Base-by-base conservation (phyloP, 2,113 vertebrate species). In the Notarius quadriscutis region DNA sequence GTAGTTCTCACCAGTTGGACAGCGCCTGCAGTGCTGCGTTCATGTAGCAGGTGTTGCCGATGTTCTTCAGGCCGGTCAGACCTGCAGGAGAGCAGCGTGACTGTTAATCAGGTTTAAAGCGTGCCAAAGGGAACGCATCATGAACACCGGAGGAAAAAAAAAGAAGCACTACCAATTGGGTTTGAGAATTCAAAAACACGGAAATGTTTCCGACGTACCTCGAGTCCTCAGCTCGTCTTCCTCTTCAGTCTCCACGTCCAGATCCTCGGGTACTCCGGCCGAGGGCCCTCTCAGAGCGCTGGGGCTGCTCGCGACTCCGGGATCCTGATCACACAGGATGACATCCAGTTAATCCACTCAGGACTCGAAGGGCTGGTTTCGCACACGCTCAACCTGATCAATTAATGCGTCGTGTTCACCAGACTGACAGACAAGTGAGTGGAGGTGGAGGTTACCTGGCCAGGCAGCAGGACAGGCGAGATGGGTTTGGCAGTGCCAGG, bases 41-140 rank as follows among this genome's bases (percentile, higher is more conserved):
- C 98, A 99, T 99, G 88, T 99, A 99, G 94, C 98, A 99, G 88
- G 98, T 99, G 93, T 99, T 99, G 77, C 98, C 98, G 77, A 99
- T 99, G 94, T 99, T 99, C 94, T 99, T 99, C 93, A 99, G 94
- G 57, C 98, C 98, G 2, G 97, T 99, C 91, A 99, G 95, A 83
- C 98, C 98, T 99, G 93, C 83, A 88, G 41, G 88, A 90, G 63
- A 80, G 12, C 81, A 86, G 78, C 12, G 78, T 1, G 7, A 20
- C 9, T 6, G 27, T 57, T 27, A 80, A 80, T 58, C 75, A 9
- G n/a, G 41, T 11, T 11, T 75, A 75, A 75, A 50, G 1, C 8
- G 8, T 50, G 41, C 25, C 34, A 71, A 4, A 7, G 14, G 7
- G 17, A 18, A 41, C 65, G 25, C 11, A 2, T 12, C n/a, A 2